Percentiles rank a stretch among this genome's conserved stretches.
Conservation (phyloP, 2,888 invertebrate species). For the Ischnura elegans region DNA sequence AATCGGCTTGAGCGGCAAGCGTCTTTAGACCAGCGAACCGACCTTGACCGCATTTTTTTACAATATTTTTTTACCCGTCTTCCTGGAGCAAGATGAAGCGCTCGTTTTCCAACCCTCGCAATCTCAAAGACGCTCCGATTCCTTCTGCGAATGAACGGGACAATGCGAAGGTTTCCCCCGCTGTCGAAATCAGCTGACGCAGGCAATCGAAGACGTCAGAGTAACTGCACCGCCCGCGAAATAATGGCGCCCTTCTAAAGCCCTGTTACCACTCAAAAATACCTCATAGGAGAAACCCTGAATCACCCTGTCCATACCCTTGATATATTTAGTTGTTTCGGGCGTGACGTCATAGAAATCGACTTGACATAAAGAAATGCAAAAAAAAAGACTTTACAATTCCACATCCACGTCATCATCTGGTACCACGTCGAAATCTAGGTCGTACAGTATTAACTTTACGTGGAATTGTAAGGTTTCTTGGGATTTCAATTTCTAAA, state of each 20-base stretch:
- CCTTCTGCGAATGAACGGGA: background rate
- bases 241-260: background rate
- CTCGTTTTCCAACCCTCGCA: background rate
- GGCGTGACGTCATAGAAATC: no score
- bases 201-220: background rate
- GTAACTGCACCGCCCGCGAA: background rate
- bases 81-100: background rate
- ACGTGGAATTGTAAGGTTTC: no score
- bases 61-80: background rate
- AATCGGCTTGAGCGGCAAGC: background rate
- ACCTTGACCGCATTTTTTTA: background rate
- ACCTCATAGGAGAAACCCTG: no score
- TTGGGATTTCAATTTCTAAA: no score
- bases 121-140: background rate
- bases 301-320: no score
- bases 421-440: no score
- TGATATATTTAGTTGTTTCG: no score
- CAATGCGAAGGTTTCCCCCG: background rate
- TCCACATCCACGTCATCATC: no score
- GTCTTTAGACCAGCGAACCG: background rate
- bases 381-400: no score
- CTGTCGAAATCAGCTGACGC: background rate
- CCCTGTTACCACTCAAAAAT: no score
- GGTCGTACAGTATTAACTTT: no score
- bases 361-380: no score